Percentiles rank a stretch among this genome's conserved stretches.
Conservation (phyloP, 2,113 vertebrate genomes). For the Rhinolophus ferrumequinum region DNA sequence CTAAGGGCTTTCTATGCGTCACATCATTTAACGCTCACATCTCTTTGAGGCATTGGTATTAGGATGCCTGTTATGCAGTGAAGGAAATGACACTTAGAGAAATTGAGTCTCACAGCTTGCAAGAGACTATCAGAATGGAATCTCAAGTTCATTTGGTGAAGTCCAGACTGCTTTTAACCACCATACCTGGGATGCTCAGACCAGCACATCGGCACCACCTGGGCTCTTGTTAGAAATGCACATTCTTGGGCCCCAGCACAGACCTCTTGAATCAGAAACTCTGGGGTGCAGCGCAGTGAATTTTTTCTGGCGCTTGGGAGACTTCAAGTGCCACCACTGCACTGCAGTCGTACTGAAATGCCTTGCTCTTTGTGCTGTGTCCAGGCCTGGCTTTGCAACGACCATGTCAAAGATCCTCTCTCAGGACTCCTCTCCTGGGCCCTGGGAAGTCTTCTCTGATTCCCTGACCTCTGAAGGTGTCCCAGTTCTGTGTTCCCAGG, state of each 20-base stretch:
- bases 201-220: rapidly evolving
- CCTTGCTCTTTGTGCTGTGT: background rate
- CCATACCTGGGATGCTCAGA: rapidly evolving
- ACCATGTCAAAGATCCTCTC: background rate
- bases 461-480: background rate
- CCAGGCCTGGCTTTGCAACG: background rate
- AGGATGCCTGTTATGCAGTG: rapidly evolving
- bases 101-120: background rate
- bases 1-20: background rate
- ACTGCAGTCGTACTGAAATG: rapidly evolving
- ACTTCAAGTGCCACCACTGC: rapidly evolving
- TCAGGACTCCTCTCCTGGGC: background rate
- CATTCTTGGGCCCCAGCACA: too few species aligned
- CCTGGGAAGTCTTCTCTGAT: too few species aligned
- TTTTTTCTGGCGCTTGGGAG: background rate
- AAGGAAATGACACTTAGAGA: background rate
- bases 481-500: background rate
- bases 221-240: too few species aligned
- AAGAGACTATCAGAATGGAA: too few species aligned
- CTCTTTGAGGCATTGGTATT: rapidly evolving
- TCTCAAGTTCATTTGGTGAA: rapidly evolving
- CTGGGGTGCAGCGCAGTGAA: background rate
- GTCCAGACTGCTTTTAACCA: background rate
- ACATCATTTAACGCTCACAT: background rate
- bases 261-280: background rate